Base-by-base conservation (phyloP, 2,888 invertebrate genomes). In the Drosophila lutescens region DNA sequence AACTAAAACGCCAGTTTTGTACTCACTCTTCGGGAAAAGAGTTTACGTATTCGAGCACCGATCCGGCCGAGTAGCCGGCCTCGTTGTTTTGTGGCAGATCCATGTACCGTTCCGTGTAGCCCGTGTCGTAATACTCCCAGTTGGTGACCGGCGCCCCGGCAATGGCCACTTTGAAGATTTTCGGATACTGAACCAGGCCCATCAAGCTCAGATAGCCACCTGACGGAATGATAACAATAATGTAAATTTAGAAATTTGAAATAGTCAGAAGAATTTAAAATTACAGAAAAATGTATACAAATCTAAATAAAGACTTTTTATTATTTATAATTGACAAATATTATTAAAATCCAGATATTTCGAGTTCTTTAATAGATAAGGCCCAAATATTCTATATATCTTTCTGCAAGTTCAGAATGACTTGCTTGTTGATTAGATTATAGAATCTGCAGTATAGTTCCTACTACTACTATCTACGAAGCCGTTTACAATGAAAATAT, bases 21-120 rank as follows among this genome's bases (percentile, higher is more conserved):
- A 94, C 95, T 93, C 92, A 97, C 96, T 98, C 97, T 90, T 98
- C 97, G 2, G 98, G 98, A 92, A 99, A 97, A 91, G 95, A 95
- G 81, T 96, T 95, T 51, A 97, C 95, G 88, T 97, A 96, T 67
- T 95, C 95, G 43, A 98, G 93, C 72, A 99, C 96, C 36, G 96
- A 97, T 60, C 98, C 98, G 59, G 95, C 94, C 63, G 94, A 93
- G 92, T 99, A 99, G 8, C 97, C 98, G 75, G 93, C 93, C 57
- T 93, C 93, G 93, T 97, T 97, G 78, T 94, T 94, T 61, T 94
- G 94, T 0, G 97, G 97, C 72, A 96, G 92, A 90, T 96, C 97
- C 98, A 99, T 98, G 93, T 99, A 99, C 41, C 99, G 94, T 93
- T 99, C 99, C 57, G 98, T 99, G 93, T 99, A 99, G 13, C 98